These are phyloP conservation scores for Prunella himalayana DNA, from an alignment of 2,113 vertebrate genomes.

Conservation along the genomic window DNA sequence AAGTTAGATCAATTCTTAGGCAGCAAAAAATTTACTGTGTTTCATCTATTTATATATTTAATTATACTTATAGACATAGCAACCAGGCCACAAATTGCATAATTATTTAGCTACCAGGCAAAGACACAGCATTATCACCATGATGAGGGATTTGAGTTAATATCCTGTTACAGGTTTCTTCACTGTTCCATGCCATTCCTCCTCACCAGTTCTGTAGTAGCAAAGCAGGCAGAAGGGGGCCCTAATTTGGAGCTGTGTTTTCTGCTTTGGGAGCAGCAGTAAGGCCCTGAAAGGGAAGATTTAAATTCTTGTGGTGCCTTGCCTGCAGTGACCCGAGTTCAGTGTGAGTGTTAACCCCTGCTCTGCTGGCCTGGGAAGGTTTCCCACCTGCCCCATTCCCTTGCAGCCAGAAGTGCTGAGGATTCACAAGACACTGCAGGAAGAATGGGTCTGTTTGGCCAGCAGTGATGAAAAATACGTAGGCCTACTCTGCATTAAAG, in stretches of 20 bases:
- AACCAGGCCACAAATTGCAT: neutral
- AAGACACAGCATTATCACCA: neutral
- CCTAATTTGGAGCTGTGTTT: neutral
- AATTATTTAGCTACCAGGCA: neutral
- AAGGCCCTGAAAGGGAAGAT: neutral
- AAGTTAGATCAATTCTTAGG: neutral
- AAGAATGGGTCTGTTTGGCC: neutral
- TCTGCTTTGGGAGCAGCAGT: neutral
- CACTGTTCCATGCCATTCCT: neutral
- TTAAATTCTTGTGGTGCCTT: neutral
- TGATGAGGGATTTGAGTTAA: neutral
- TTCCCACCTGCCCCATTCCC: neutral
- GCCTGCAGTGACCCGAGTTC: neutral
- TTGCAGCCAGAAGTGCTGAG: neutral
- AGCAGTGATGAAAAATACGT: neutral
- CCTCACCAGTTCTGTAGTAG: neutral
- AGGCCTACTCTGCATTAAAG: neutral
- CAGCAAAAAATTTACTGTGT: neutral
- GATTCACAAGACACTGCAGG: neutral
- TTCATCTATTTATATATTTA: neutral
- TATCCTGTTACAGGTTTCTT: neutral
- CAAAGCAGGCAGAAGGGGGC: neutral
- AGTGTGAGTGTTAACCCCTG: neutral
- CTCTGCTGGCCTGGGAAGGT: neutral
- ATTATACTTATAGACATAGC: neutral